Percentiles rank a stretch among this genome's conserved stretches.
Conservation (phyloP, 2,888 invertebrate species). For the Papilio elwesi region DNA sequence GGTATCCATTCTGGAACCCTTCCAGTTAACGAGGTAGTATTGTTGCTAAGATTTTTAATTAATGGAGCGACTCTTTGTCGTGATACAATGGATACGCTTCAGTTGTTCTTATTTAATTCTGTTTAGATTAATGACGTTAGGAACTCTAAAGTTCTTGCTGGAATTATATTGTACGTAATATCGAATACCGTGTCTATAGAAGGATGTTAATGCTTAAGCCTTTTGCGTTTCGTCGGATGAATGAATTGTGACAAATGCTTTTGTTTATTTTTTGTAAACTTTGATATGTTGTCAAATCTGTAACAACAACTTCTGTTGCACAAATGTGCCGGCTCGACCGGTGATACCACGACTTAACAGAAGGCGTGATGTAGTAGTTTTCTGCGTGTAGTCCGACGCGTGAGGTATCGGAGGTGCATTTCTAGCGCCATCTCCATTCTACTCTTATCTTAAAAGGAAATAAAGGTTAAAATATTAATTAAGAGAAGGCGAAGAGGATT, state of each 20-base stretch:
- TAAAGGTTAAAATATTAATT: too few relatives aligned
- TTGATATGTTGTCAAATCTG: too few relatives aligned
- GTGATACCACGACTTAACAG: too few relatives aligned
- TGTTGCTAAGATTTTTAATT: slow-evolving; percentile 57
- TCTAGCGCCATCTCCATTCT: too few relatives aligned
- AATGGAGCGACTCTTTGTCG: slow-evolving; percentile 52
- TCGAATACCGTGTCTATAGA: neutral
- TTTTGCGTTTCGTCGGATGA: neutral
- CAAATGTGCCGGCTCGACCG: too few relatives aligned
- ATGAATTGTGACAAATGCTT: neutral
- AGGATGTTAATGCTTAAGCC: neutral
- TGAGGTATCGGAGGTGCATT: too few relatives aligned
- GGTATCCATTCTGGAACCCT: slow-evolving; percentile 48
- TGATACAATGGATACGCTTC: slow-evolving; percentile 48
- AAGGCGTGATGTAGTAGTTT: too few relatives aligned
- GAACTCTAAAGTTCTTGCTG: slow-evolving; percentile 24
- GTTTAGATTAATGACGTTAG: slow-evolving; percentile 36
- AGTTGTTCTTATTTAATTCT: slow-evolving; percentile 45
- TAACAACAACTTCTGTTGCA: too few relatives aligned
- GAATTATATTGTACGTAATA: neutral
- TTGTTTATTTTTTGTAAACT: too few relatives aligned
- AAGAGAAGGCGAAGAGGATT: too few relatives aligned
- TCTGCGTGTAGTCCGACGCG: too few relatives aligned
- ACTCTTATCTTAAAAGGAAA: too few relatives aligned
- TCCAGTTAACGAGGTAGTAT: slow-evolving; percentile 51